Evolutionary conservation across 2,888 invertebrate species (phyloP).

Genomic region (Drosophila limbata): DNA sequence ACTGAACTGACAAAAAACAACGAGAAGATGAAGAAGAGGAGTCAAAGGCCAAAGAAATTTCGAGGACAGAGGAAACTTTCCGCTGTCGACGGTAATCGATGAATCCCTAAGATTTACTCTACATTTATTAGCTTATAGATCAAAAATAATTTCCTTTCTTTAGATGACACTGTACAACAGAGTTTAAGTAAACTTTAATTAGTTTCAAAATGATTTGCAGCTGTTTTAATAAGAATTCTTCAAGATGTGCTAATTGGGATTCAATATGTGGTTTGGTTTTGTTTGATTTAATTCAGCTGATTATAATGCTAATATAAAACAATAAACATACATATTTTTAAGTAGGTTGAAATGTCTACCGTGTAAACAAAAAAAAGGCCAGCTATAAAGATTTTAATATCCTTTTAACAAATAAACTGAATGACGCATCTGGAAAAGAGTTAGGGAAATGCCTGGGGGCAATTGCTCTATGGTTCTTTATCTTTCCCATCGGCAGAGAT

Average conservation of each 20-base stretch:
- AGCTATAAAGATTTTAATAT: background rate
- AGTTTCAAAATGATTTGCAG: conserved; percentile 15
- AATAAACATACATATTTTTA: background rate
- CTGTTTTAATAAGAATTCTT: conserved; percentile 28
- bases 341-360: background rate
- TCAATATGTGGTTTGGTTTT: background rate
- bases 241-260: conserved; percentile 5
- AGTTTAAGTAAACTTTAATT: background rate
- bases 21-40: background rate
- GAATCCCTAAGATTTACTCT: background rate
- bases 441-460: conserved; percentile 12
- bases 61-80: conserved; percentile 2
- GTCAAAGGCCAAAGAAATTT: conserved; percentile 7
- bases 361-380: background rate
- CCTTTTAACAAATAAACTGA: background rate
- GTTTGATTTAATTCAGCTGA: background rate
- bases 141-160: background rate
- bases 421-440: conserved; percentile 23
- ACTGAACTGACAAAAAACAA: conserved; percentile 10
- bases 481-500: conserved; percentile 20
- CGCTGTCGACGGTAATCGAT: background rate
- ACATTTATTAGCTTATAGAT: background rate
- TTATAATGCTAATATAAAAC: background rate
- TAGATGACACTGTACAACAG: background rate
- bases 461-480: background rate